phyloP scores from a whole-genome alignment of 2,888 invertebrate species.

The Pseudococcus viburni region DNA sequence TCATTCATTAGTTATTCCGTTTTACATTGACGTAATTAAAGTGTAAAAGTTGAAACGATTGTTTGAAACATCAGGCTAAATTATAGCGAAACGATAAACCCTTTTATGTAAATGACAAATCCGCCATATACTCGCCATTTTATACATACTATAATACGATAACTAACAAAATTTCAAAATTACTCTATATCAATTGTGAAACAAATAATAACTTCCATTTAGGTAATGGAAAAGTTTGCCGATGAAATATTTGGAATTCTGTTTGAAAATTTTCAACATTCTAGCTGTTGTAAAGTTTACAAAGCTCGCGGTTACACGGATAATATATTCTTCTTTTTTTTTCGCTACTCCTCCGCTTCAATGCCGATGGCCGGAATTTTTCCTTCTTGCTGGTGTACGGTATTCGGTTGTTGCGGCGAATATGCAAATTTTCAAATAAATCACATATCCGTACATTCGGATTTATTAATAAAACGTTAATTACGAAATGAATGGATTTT shows the following conservation, averaged over 20 bases:
- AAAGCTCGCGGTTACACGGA: constrained; percentile 25
- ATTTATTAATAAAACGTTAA: neutral
- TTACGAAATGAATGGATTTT: too few relatives aligned
- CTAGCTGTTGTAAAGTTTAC: constrained; percentile 18
- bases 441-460: neutral
- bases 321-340: constrained; percentile 2
- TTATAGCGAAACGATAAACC: constrained; percentile 52
- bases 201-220: constrained; percentile 51
- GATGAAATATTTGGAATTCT: constrained; percentile 52
- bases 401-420: neutral
- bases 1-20: constrained; percentile 20
- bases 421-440: constrained; percentile 5
- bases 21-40: constrained; percentile 40
- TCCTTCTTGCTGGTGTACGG: neutral
- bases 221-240: constrained; percentile 51
- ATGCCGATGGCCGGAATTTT: neutral
- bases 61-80: constrained; percentile 36
- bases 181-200: constrained; percentile 46
- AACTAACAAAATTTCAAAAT: constrained; percentile 51
- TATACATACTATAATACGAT: neutral
- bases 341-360: neutral
- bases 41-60: constrained; percentile 48
- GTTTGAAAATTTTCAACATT: constrained; percentile 45
- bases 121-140: constrained; percentile 30
- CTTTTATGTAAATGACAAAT: constrained; percentile 55